phyloP scores from a whole-genome alignment of 2,113 vertebrate species.

The Macrotus californicus region DNA sequence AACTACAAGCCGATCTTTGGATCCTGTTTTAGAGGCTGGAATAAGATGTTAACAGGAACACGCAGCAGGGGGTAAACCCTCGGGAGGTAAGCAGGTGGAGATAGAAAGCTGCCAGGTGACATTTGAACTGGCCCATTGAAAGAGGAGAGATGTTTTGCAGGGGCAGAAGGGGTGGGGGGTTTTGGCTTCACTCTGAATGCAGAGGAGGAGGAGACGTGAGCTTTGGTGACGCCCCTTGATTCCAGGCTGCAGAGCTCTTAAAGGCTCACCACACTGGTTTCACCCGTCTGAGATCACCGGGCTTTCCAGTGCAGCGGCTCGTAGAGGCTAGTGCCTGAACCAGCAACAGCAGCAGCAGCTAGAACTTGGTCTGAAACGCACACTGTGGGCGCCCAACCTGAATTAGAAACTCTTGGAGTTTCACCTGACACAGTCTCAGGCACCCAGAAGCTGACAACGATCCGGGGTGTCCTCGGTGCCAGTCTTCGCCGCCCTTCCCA shows the following conservation, averaged over 20 bases:
- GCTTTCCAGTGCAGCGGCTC: background rate
- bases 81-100: background rate
- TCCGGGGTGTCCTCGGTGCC: background rate
- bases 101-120: background rate
- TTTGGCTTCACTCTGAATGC: background rate
- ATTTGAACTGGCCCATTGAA: background rate
- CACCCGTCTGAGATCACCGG: background rate
- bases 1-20: fast-evolving
- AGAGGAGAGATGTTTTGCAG: background rate
- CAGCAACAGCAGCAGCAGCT: background rate
- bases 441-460: background rate
- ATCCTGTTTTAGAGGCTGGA: background rate
- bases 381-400: too few relatives aligned
- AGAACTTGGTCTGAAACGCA: background rate
- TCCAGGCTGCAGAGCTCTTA: background rate
- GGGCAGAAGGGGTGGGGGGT: background rate
- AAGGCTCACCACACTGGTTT: background rate
- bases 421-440: background rate
- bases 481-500: too few relatives aligned
- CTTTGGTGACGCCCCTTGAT: background rate
- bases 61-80: too few relatives aligned
- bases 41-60: background rate
- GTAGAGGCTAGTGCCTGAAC: background rate
- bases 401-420: background rate
- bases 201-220: background rate